Evolutionary conservation across 1,140 invertebrate genomes (phyloP).

Genomic region (Pachyrhynchus sulphureomaculatus): DNA sequence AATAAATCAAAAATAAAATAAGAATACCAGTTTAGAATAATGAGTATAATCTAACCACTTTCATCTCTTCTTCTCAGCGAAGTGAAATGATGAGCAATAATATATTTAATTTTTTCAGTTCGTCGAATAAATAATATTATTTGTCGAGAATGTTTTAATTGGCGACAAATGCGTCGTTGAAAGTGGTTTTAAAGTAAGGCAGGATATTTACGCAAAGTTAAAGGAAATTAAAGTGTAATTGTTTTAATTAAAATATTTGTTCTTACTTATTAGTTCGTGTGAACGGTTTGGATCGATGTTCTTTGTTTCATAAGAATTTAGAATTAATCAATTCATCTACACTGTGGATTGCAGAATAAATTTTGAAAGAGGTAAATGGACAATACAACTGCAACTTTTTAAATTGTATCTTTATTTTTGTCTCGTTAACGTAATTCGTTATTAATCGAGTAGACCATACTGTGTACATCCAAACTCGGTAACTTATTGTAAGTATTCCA

Average conservation of each 20-base stretch:
- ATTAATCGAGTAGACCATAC: no score
- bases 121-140: neutral
- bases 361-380: neutral
- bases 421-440: neutral
- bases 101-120: no score
- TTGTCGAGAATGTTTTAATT: conserved; percentile 12
- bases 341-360: neutral
- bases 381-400: neutral
- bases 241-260: conserved; percentile 1
- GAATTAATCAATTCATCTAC: neutral
- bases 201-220: conserved; percentile 16
- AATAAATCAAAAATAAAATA: neutral
- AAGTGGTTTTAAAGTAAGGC: conserved; percentile 6
- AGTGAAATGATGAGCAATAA: neutral
- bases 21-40: neutral
- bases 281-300: neutral
- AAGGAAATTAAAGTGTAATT: conserved; percentile 11
- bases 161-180: conserved; percentile 7
- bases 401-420: neutral
- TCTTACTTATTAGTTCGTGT: neutral
- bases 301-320: no score
- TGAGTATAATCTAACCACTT: no score
- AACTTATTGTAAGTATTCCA: no score
- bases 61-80: neutral
- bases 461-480: no score